Conservation (phyloP, 1,140 invertebrate genomes). For the Adelges cooleyi region DNA sequence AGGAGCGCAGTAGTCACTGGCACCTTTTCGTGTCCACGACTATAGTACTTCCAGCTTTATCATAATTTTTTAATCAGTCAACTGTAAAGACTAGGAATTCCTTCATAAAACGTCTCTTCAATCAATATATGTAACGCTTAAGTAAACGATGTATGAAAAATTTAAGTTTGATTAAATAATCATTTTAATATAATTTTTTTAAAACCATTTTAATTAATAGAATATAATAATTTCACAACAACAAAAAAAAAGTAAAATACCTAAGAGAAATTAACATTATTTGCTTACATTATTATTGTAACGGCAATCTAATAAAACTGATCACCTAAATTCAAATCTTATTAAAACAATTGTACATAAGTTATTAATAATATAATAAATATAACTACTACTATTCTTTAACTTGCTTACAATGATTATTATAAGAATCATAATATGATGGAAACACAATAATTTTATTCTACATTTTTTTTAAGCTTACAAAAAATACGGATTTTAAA, state of each 20-base stretch:
- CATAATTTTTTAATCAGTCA: no score
- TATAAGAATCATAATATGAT: neutral
- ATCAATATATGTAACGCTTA: no score
- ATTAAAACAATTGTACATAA: neutral
- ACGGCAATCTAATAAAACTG: neutral
- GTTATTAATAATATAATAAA: conserved; percentile 15
- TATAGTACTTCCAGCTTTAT: no score
- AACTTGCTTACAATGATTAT: neutral
- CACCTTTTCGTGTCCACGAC: no score
- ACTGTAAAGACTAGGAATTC: no score
- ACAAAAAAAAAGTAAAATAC: conserved; percentile 19
- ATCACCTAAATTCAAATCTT: conserved; percentile 7
- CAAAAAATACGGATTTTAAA: conserved; percentile 1
- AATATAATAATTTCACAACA: conserved; percentile 26
- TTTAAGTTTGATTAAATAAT: no score
- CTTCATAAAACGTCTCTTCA: no score
- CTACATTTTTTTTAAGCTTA: neutral
- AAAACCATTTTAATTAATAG: conserved; percentile 21
- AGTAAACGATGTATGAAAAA: no score
- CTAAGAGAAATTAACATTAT: conserved; percentile 17
- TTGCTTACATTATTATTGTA: conserved; percentile 2
- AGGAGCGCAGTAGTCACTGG: no score
- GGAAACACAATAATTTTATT: neutral
- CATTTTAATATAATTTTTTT: no score
- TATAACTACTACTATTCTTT: conserved; percentile 9